Evolutionary conservation across 92 coral and sea anemone species (phyloP), one percentile per base, ranked within the genome.

Genomic region (Phenganax marumi): DNA sequence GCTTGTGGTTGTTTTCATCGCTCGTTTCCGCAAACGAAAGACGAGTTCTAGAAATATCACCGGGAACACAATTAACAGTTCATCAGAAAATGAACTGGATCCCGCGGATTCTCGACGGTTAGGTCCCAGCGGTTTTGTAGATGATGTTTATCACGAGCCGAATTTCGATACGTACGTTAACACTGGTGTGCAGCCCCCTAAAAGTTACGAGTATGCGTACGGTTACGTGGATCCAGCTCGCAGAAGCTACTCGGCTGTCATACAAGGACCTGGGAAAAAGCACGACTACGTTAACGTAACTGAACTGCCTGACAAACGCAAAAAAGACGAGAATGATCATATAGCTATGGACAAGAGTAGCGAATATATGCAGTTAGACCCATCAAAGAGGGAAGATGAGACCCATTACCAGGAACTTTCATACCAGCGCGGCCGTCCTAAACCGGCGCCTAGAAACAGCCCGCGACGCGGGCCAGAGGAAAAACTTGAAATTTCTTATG

Each of bases 71-170:
- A 33, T 1, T 33, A 33, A 33, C 43, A 33, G 43, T 5, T 33
- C 43, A 33, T 33, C 43, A 33, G 68, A 62, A 1, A 7, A 6
- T 66, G 72, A 33, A 10, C 12, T 49, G 18, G 50, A 66, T 16
- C 14, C 50, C 8, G 72, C 10, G 14, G 19, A 16, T 14, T 58
- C 65, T 23, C 16, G 22, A 12, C 65, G 5, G 48, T n/a, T 49
- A 0, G 24, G 14, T 49, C 3, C 68, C 68, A 66, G 50, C 50
- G 49, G 43, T 3, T 47, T 12, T 7, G 43, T 13, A 43, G 50
- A 70, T 21, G 49, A 47, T 7, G 0, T 76, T 10, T 76, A 76
- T 39, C 68, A 76, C 14, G 81, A 76, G 43, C 81, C 81, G 49
- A 48, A 76, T 76, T 10, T 53, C 13, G 50, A 56, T 23, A 54